Conservation (phyloP, 2,888 invertebrate species). For the Agrochola lychnidis region DNA sequence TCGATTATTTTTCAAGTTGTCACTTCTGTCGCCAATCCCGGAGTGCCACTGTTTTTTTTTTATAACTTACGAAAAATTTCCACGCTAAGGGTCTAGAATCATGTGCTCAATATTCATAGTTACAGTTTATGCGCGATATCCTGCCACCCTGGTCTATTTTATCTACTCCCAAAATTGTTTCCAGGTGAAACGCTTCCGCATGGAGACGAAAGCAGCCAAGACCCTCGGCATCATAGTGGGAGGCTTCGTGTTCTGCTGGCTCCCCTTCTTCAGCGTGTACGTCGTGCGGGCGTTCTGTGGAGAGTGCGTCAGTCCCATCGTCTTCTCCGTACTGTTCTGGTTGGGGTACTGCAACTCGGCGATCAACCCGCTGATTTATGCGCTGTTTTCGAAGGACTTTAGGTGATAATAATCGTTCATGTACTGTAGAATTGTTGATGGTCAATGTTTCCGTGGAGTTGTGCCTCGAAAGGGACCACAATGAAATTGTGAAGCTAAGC, state of each 20-base stretch:
- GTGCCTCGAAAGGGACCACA: not conserved
- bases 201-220: constrained; percentile 99
- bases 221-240: constrained; percentile 99
- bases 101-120: too few species aligned
- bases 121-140: too few species aligned
- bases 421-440: not conserved
- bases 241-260: constrained; percentile 99
- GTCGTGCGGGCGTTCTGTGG: constrained; percentile 96
- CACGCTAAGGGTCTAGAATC: too few species aligned
- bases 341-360: constrained; percentile 99
- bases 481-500: not conserved
- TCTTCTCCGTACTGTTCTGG: constrained; percentile 98
- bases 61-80: too few species aligned
- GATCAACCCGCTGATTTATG: constrained; percentile 98
- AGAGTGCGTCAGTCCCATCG: constrained; percentile 95
- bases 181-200: constrained; percentile 97
- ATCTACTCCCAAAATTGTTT: not conserved
- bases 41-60: too few species aligned
- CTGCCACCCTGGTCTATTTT: not conserved
- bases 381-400: constrained; percentile 98
- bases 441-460: not conserved
- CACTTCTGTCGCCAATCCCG: too few species aligned
- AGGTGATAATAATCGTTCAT: constrained; percentile 76
- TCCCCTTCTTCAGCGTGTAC: constrained; percentile 99
- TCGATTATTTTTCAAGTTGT: too few species aligned